phyloP scores from a whole-genome alignment of 1,140 invertebrate genomes.

The Homarus americanus region DNA sequence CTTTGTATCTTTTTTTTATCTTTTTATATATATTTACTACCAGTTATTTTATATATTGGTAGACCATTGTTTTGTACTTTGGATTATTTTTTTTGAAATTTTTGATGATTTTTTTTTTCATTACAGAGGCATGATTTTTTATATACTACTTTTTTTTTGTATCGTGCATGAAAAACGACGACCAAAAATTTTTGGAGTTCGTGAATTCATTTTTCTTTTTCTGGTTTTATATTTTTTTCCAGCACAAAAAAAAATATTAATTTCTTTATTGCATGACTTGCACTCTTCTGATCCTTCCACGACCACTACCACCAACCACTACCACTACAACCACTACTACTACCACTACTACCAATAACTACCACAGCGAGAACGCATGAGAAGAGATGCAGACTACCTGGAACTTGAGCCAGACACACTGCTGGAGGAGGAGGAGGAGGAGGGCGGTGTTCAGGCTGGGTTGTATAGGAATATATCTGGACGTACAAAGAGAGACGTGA shows the following conservation, averaged over 20 bases:
- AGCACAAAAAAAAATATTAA: too few species aligned
- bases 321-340: conserved; percentile 14
- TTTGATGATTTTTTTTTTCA: too few species aligned
- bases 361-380: conserved; percentile 37
- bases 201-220: not conserved
- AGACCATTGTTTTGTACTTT: too few species aligned
- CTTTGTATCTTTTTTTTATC: not conserved
- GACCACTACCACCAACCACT: not conserved
- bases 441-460: too few species aligned
- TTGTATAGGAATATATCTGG: too few species aligned
- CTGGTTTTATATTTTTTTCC: conserved; percentile 15
- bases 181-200: too few species aligned
- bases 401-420: not conserved
- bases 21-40: conserved; percentile 6
- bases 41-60: too few species aligned
- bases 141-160: too few species aligned
- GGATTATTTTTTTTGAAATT: not conserved
- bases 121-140: too few species aligned
- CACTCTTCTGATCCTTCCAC: conserved; percentile 19
- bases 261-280: conserved; percentile 44
- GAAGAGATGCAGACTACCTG: not conserved
- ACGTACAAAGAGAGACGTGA: conserved; percentile 21
- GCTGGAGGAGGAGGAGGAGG: too few species aligned
- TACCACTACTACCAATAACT: conserved; percentile 13
- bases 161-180: too few species aligned